Conservation (phyloP, 2,888 invertebrate genomes). For the Athalia cordata region DNA sequence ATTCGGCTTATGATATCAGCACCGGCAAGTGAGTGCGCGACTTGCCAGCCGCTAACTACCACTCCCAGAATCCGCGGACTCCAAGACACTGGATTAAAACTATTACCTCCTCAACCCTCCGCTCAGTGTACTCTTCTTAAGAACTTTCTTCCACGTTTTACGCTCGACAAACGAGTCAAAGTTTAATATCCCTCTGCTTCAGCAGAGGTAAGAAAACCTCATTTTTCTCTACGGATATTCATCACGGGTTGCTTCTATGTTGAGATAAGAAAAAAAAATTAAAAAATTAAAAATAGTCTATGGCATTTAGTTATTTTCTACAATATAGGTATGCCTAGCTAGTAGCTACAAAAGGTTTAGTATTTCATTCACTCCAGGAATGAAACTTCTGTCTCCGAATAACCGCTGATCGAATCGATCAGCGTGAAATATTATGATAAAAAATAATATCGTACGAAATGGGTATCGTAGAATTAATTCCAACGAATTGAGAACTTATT, state of each 20-base stretch:
- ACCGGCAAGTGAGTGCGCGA: constrained; percentile 70
- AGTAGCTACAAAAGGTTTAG: neutral
- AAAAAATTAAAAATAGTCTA: no score
- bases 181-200: constrained; percentile 4
- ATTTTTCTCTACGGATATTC: no score
- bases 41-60: constrained; percentile 69
- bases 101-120: constrained; percentile 67
- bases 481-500: constrained; percentile 27
- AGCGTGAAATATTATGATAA: no score
- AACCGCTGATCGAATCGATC: no score
- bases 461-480: constrained; percentile 25
- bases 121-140: constrained; percentile 33
- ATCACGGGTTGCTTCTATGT: no score
- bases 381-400: no score
- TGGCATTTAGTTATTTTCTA: no score
- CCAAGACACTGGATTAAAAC: constrained; percentile 74
- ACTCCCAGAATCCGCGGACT: constrained; percentile 70
- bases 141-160: constrained; percentile 47
- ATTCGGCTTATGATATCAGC: constrained; percentile 74
- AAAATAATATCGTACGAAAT: neutral
- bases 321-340: no score
- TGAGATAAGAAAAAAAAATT: no score
- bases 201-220: no score
- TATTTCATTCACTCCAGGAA: neutral
- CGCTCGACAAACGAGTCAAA: constrained; percentile 49